Evolutionary conservation across 2,888 invertebrate genomes (phyloP), one percentile per base, ranked within the genome.

Genomic region (Polyploca ridens): DNA sequence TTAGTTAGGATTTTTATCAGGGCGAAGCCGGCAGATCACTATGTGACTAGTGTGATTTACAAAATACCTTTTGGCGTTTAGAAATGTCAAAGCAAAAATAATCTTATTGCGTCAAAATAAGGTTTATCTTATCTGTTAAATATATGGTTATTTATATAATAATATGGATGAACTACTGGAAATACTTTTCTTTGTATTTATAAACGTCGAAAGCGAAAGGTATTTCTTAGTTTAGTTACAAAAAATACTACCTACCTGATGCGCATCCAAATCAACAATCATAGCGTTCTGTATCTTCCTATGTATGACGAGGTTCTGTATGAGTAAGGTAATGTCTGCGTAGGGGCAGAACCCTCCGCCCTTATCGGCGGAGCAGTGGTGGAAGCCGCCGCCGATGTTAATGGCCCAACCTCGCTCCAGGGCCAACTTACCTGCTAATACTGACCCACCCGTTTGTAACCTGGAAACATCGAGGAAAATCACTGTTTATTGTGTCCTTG

Each of bases 271-370:
- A 88, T 98, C 98, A 8, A 98, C 95, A 78, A 98, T 98, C 97
- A 98, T 97, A 3, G 96, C 95, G 57, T 94, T 97, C 86, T 95
- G 95, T 41, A 97, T 94, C 62, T 85, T 83, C 3, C 93, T 83
- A 65, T 95, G 93, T 70, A 91, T 85, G 33, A 97, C 94, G 13
- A 98, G 89, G 81, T 96, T 96, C 66, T 95, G 93, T 59, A 98
- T 95, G 11, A 97, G 91, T 73, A 98, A 90, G 0, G 98, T 97
- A 62, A 98, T 98, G 83, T 98, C 98, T 0, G 98, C 98, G 83
- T 98, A 98, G 0, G 97, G 96, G 88, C 98, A 98, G 91, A 98
- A 98, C 0, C 98, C 98, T 0, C 97, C 98, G 3, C 98, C 98
- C 65, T 91, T 91, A 64, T 95, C 92, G 0, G 95, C 94, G 70